These are phyloP conservation scores for Percopsis omiscomaycus DNA, from an alignment of 2,797 vertebrate species.

Conservation along the genomic window DNA sequence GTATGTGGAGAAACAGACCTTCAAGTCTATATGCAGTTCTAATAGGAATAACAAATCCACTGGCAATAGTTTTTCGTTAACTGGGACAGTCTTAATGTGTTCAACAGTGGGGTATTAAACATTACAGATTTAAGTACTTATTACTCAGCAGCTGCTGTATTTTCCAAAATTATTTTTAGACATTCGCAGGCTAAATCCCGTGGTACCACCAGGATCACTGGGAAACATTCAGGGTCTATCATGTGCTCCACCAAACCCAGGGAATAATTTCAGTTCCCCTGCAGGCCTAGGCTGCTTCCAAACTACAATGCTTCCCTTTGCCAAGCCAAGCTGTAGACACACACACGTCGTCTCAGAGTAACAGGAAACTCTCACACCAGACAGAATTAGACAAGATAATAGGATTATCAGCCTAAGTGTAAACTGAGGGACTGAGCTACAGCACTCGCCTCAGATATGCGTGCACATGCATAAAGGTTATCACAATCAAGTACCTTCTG, in stretches of 20 bases:
- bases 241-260: conserved; percentile 17
- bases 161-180: neutral
- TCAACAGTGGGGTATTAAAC: neutral
- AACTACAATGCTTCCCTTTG: conserved; percentile 13
- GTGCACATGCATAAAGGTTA: conserved; percentile 19
- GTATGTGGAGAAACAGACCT: too few relatives aligned
- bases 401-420: conserved; percentile 73
- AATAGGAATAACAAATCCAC: too few relatives aligned
- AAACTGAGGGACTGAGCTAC: conserved; percentile 49
- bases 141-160: conserved; percentile 19
- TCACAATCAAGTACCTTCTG: conserved; percentile 18
- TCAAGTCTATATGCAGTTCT: too few relatives aligned
- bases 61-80: too few relatives aligned
- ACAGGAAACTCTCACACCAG: conserved; percentile 67
- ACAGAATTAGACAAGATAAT: conserved; percentile 78
- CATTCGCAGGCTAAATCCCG: conserved; percentile 30
- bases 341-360: conserved; percentile 42
- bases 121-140: neutral
- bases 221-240: conserved; percentile 36
- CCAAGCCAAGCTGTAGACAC: conserved; percentile 14
- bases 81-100: too few relatives aligned
- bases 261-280: conserved; percentile 39
- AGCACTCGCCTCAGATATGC: conserved; percentile 38
- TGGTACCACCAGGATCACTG: conserved; percentile 23
- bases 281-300: conserved; percentile 21